These are phyloP conservation scores for Upupa epops DNA, from an alignment of 2,113 vertebrate species.

Conservation along the genomic window DNA sequence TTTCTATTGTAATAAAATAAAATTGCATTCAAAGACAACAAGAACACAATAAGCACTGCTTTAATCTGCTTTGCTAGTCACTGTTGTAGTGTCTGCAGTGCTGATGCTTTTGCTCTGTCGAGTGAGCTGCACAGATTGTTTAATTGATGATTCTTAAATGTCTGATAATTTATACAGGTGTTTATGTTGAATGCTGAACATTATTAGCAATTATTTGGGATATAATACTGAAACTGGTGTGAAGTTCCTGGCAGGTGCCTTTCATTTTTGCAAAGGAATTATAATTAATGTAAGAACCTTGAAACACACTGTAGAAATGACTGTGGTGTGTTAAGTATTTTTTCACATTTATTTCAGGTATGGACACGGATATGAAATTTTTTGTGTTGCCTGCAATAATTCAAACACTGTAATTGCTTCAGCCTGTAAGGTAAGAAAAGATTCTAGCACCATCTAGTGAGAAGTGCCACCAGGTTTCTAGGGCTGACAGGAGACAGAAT, in stretches of 20 bases:
- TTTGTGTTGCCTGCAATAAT: conserved; percentile 89
- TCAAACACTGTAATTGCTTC: conserved; percentile 87
- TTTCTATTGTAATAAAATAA: not conserved
- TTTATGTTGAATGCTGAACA: not conserved
- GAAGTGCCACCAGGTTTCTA: not conserved
- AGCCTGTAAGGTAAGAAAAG: conserved; percentile 90
- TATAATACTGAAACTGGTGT: not conserved
- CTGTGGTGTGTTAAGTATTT: not conserved
- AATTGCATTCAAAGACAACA: not conserved
- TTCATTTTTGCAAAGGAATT: not conserved
- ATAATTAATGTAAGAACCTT: not conserved
- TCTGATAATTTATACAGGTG: not conserved
- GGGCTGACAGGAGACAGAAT: not conserved
- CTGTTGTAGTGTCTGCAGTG: not conserved
- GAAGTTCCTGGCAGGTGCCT: not conserved
- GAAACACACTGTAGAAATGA: not conserved
- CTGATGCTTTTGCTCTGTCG: not conserved
- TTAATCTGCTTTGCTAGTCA: not conserved
- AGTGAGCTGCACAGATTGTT: not conserved
- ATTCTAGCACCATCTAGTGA: conserved; percentile 62
- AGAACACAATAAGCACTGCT: not conserved
- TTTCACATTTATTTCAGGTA: conserved; percentile 80
- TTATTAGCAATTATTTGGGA: not conserved
- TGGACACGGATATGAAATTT: conserved; percentile 96
- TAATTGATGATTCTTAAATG: not conserved